Evolutionary conservation across 2,113 vertebrate species (phyloP).

Genomic region (Bufo gargarizans): DNA sequence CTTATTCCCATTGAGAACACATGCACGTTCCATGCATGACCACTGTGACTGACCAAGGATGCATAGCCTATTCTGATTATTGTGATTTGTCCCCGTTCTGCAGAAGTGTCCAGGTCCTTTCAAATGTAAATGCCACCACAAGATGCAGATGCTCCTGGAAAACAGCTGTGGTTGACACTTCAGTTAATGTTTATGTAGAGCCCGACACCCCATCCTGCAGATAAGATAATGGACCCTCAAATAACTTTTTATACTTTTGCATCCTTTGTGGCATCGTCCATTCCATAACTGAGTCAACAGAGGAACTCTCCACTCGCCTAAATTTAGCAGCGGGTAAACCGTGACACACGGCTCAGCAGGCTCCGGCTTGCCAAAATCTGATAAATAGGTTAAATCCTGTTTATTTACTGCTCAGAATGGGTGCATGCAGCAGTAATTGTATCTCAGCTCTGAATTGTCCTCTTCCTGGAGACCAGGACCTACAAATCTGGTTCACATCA

Average conservation of each 20-base stretch:
- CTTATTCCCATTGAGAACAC: no score
- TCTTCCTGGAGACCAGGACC: slow-evolving; percentile 9
- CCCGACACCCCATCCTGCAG: neutral
- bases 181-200: neutral
- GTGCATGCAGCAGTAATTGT: slow-evolving; percentile 39
- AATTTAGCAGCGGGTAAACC: slow-evolving; percentile 33
- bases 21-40: no score
- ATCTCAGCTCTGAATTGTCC: slow-evolving; percentile 11
- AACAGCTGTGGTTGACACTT: neutral
- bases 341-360: neutral
- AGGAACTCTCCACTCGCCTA: neutral
- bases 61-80: neutral
- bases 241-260: neutral
- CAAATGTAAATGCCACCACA: neutral
- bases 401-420: slow-evolving; percentile 37
- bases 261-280: slow-evolving; percentile 1
- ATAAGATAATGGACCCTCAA: slow-evolving; percentile 15
- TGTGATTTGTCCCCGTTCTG: neutral
- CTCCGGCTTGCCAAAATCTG: slow-evolving; percentile 27
- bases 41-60: neutral
- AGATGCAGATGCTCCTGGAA: neutral
- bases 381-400: slow-evolving; percentile 37
- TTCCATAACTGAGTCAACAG: slow-evolving; percentile 25
- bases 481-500: slow-evolving; percentile 54
- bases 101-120: neutral